Evolutionary conservation across 2,888 invertebrate genomes (phyloP).

Genomic region (Acleris emargana): DNA sequence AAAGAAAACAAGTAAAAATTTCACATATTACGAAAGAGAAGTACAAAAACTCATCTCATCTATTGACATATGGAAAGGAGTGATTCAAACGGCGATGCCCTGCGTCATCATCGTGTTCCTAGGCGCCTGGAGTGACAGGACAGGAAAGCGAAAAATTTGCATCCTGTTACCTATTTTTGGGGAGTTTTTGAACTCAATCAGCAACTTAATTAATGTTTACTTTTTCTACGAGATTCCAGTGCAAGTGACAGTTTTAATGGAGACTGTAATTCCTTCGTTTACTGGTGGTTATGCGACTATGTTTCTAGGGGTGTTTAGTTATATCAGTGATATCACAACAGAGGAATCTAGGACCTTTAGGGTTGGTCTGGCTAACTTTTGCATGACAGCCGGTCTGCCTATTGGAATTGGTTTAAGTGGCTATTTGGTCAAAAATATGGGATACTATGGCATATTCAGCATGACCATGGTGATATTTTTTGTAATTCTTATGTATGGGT

Average conservation of each 20-base stretch:
- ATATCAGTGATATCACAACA: conserved; percentile 85
- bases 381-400: conserved; percentile 83
- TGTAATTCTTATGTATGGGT: conserved; percentile 88
- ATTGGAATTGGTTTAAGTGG: conserved; percentile 83
- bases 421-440: conserved; percentile 66
- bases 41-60: conserved; percentile 84
- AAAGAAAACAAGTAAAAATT: conserved; percentile 74
- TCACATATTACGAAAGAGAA: conserved; percentile 84
- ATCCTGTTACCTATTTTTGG: conserved; percentile 83
- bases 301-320: conserved; percentile 85
- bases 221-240: conserved; percentile 84
- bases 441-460: conserved; percentile 75
- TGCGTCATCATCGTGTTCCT: conserved; percentile 83
- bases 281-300: conserved; percentile 84
- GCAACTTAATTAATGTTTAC: conserved; percentile 81
- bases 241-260: conserved; percentile 78
- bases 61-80: conserved; percentile 83
- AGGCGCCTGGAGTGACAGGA: conserved; percentile 86
- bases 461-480: conserved; percentile 71
- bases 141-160: conserved; percentile 81
- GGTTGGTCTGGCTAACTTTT: conserved; percentile 85
- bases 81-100: conserved; percentile 82
- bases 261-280: conserved; percentile 78
- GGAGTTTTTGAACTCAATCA: conserved; percentile 77
- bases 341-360: conserved; percentile 83